A percentile compares a stretch with the other conserved stretches of the same genome.
Conservation (phyloP, 2,113 vertebrate genomes). For the Neoarius graeffei region DNA sequence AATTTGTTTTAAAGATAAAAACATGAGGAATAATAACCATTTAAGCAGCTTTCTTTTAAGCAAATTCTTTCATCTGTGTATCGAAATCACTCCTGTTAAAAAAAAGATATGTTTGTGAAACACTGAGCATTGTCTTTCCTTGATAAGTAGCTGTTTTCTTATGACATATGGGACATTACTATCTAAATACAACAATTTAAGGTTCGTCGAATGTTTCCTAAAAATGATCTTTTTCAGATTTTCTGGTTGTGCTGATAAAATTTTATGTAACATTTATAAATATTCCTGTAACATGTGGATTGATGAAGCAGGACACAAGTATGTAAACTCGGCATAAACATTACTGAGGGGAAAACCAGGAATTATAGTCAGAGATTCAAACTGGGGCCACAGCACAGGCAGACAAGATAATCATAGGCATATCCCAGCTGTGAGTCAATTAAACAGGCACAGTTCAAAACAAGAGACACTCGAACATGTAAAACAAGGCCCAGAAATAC, state of each 20-base stretch:
- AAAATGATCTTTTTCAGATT: not conserved
- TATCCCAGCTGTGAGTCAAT: too few relatives aligned
- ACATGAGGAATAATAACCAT: not conserved
- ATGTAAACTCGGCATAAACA: not conserved
- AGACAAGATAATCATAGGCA: not conserved
- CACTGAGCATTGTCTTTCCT: not conserved
- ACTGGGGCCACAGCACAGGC: not conserved
- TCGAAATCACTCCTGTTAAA: not conserved
- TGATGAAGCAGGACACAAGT: not conserved
- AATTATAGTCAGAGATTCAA: too few relatives aligned
- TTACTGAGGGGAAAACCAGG: not conserved
- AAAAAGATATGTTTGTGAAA: not conserved
- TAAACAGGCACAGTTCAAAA: not conserved
- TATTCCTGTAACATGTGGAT: not conserved
- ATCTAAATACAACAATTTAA: not conserved
- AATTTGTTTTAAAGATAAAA: constrained; percentile 44
- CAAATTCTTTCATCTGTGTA: too few relatives aligned
- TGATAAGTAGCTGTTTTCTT: not conserved
- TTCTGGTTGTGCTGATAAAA: not conserved
- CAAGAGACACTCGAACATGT: not conserved
- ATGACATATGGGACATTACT: not conserved
- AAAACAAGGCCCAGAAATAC: not conserved
- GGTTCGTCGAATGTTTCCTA: too few relatives aligned
- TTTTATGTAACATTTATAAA: not conserved
- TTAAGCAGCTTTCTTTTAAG: not conserved